phyloP scores from a whole-genome alignment of 2,797 vertebrate genomes.

The Chiroxiphia lanceolata region DNA sequence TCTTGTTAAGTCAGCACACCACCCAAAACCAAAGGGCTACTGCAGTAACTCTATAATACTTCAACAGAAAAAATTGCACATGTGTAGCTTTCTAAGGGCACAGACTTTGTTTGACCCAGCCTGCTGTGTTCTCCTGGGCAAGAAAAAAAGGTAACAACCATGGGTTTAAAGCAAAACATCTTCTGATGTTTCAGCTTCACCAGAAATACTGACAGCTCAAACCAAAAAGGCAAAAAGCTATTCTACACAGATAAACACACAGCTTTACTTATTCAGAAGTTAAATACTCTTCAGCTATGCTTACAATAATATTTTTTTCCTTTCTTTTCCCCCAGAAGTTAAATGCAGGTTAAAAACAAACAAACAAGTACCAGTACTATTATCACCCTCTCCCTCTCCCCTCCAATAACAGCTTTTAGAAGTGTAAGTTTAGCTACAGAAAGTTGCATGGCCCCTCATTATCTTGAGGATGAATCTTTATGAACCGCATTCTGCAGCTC shows the following conservation, averaged over 20 bases:
- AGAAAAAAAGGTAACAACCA: background rate
- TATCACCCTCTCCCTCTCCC: background rate
- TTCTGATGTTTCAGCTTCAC: constrained; percentile 23
- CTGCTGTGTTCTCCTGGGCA: background rate
- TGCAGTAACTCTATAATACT: constrained; percentile 7
- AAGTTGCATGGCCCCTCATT: background rate
- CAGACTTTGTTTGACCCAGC: constrained; percentile 20
- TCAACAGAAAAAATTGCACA: background rate
- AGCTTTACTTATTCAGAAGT: background rate
- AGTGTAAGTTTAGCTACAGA: background rate
- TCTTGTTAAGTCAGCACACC: constrained; percentile 34
- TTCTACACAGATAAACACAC: background rate
- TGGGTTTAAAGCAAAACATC: constrained; percentile 27
- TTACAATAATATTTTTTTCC: background rate
- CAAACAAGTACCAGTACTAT: background rate
- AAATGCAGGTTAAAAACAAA: background rate
- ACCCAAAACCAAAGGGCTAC: constrained; percentile 20
- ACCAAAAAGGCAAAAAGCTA: constrained; percentile 3
- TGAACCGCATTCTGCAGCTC: background rate
- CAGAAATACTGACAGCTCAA: constrained; percentile 11
- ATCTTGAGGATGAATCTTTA: background rate
- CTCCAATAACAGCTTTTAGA: background rate
- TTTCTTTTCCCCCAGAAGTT: background rate
- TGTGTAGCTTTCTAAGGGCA: constrained; percentile 54
- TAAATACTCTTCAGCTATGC: background rate